Evolutionary conservation across 2,113 vertebrate genomes (phyloP).

Genomic region (Archilochus colubris): DNA sequence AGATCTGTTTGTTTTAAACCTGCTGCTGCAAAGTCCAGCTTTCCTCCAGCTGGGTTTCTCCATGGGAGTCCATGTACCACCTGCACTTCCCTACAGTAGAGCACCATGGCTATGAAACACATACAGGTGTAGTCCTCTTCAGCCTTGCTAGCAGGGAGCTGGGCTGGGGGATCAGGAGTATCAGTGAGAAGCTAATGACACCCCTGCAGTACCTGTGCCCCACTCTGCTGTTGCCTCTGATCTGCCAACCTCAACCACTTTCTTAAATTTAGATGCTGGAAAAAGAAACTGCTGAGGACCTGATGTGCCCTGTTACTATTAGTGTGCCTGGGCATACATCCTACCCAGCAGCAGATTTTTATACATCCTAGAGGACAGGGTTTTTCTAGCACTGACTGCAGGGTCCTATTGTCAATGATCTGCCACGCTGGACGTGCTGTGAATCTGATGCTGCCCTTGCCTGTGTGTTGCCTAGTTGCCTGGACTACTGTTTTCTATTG

Average conservation of each 20-base stretch:
- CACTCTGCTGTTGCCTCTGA: background rate
- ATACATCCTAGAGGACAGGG: background rate
- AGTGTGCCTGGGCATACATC: background rate
- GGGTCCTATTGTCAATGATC: background rate
- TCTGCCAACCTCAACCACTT: background rate
- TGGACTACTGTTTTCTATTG: background rate
- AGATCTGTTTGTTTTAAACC: background rate
- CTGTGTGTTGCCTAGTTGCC: background rate
- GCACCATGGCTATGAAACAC: background rate
- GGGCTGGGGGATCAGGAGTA: background rate
- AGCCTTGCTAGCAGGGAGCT: background rate
- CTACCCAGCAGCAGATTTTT: background rate
- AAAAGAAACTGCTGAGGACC: background rate
- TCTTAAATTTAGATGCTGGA: background rate
- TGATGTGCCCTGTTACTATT: background rate
- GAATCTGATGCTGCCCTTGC: background rate
- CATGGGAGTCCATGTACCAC: background rate
- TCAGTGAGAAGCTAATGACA: background rate
- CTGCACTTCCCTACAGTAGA: rapidly evolving
- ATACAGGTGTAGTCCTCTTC: background rate
- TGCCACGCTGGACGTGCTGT: rapidly evolving
- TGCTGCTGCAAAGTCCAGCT: background rate
- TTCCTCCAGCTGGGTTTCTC: background rate
- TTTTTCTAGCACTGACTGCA: background rate
- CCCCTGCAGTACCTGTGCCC: background rate